Base-by-base conservation (phyloP, 1,140 invertebrate species). In the Lasaia peninsularis region DNA sequence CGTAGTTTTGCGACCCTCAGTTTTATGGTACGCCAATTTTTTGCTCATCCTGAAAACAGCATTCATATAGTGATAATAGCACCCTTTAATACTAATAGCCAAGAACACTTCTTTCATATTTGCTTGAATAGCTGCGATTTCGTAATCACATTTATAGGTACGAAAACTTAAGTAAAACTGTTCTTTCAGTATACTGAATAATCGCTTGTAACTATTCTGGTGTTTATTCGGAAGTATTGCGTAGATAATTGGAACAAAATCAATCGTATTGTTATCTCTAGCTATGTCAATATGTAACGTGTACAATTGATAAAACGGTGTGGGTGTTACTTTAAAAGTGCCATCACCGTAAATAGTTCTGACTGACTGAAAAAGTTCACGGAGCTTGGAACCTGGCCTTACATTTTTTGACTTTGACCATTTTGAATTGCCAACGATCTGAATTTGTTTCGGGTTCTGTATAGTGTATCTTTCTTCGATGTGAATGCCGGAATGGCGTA, bases 241-340 rank as follows among this genome's bases (percentile, higher is more conserved):
- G 9, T 40, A 40, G 16, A 40, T 18, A 16, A 14, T 14, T 16
- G 14, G 35, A 14, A 18, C 35, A 8, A 40, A 12, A 14, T 40
- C 12, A 14, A 16, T 40, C 16, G 35, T 40, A 16, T 40, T 40
- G 35, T 40, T 40, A 40, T 40, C 14, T 16, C 12, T 16, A 12
- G 5, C 35, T 8, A 40, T 16, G 16, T 40, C 14, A 16, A 40
- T 40, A 6, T 40, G 35, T 16, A 40, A 14, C 14, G 35, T 40
- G 16, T 40, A 40, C 35, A 40, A 40, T 40, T 40, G 35, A 40
- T 14, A 37, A 37, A 37, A 37, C 14, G 35, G 35, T n/a, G n/a
- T n/a, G n/a, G n/a, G n/a, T n/a, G n/a, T n/a, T n/a, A n/a, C n/a
- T n/a, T n/a, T n/a, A n/a, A n/a, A n/a, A n/a, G n/a, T n/a, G n/a